These are phyloP conservation scores for Patella caerulea DNA, from an alignment of 2,888 invertebrate genomes.

Conservation along the genomic window DNA sequence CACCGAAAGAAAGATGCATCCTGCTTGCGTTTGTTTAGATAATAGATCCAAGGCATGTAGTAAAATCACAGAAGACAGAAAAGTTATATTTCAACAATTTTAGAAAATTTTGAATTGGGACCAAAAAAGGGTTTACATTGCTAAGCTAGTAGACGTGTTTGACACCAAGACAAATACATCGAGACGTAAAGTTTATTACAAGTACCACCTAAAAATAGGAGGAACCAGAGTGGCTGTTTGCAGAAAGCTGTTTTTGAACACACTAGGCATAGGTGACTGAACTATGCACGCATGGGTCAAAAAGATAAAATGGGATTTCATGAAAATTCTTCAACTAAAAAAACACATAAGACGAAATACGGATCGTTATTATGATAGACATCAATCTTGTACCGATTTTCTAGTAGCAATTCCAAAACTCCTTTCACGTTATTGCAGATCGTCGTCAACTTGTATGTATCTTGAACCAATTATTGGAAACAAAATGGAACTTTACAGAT, in stretches of 20 bases:
- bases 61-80: no score
- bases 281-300: background rate
- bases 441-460: background rate
- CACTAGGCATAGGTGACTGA: background rate
- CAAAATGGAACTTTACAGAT: no score
- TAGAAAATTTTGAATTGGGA: no score
- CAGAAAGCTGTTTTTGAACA: background rate
- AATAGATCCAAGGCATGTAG: no score
- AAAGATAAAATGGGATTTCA: background rate
- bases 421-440: background rate
- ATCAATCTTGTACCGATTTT: conserved; percentile 1
- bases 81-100: no score
- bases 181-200: background rate
- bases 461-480: background rate
- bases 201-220: background rate
- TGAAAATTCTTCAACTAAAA: background rate
- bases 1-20: no score
- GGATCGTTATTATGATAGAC: background rate
- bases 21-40: no score
- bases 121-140: no score
- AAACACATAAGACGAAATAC: background rate
- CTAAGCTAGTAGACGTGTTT: no score
- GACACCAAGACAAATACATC: background rate
- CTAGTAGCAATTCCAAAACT: background rate
- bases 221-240: background rate